Conservation (phyloP, 2,888 invertebrate species). For the Pilophorus perplexus region DNA sequence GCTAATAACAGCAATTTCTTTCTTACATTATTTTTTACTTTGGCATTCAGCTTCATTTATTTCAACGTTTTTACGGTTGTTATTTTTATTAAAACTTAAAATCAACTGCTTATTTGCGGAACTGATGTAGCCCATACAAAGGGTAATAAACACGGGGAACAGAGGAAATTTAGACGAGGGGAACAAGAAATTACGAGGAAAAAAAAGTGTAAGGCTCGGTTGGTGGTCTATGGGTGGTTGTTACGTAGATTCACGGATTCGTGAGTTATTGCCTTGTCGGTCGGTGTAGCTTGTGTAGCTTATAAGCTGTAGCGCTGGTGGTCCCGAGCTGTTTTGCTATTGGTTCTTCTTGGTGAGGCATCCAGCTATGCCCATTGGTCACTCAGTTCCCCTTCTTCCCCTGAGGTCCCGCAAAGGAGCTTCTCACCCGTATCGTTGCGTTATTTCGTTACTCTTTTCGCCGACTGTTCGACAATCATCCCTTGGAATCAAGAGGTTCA, state of each 20-base stretch:
- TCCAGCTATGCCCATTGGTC: constrained; percentile 7
- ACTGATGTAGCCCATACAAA: too few species aligned
- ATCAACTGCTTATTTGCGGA: constrained; percentile 2
- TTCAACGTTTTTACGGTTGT: too few species aligned
- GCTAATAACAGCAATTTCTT: too few species aligned
- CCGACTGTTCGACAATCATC: too few species aligned
- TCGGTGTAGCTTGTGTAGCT: constrained; percentile 27
- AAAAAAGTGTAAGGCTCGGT: constrained; percentile 28
- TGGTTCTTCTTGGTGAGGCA: not conserved
- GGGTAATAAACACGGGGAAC: too few species aligned
- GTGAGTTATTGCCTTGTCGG: constrained; percentile 31
- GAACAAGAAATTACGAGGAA: constrained; percentile 10
- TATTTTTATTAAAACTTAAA: too few species aligned
- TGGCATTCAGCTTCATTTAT: too few species aligned
- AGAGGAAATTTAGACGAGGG: not conserved
- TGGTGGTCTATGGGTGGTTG: constrained; percentile 37
- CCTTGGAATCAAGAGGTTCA: too few species aligned
- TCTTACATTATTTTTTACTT: too few species aligned
- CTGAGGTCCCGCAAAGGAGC: too few species aligned
- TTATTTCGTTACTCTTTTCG: too few species aligned
- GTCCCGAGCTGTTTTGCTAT: constrained; percentile 9
- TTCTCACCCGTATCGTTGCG: too few species aligned
- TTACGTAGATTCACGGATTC: constrained; percentile 37
- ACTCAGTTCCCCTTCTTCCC: constrained; percentile 14
- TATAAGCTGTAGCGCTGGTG: constrained; percentile 22